These are phyloP conservation scores for Zygaena filipendulae DNA, from an alignment of 2,888 invertebrate species.

Conservation along the genomic window DNA sequence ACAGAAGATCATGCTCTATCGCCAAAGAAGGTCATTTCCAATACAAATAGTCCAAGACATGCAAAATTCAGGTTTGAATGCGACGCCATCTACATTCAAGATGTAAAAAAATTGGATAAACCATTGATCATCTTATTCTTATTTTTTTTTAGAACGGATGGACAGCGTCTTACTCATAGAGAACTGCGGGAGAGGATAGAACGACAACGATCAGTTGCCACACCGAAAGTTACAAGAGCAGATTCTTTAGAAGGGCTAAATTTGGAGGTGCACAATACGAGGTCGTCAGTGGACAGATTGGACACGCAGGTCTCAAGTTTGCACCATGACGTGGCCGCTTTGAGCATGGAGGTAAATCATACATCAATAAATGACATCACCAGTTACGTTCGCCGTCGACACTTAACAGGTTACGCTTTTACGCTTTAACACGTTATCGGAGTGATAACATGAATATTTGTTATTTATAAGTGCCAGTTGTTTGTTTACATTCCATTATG, in stretches of 20 bases:
- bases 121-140: no score
- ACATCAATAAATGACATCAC: conserved; percentile 2
- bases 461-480: no score
- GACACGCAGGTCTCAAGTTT: conserved; percentile 85
- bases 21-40: conserved; percentile 71
- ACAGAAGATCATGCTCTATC: conserved; percentile 78
- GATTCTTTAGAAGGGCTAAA: conserved; percentile 73
- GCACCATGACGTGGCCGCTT: conserved; percentile 87
- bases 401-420: no score
- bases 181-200: conserved; percentile 74
- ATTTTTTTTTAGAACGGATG: no score
- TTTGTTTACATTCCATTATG: no score
- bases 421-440: no score
- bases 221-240: conserved; percentile 60
- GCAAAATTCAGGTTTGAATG: conserved; percentile 69
- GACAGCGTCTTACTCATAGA: conserved; percentile 47
- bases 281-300: conserved; percentile 75
- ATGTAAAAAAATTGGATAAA: no score
- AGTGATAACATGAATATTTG: no score
- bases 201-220: conserved; percentile 72
- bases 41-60: conserved; percentile 74
- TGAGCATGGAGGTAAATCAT: conserved; percentile 79
- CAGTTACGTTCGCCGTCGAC: no score
- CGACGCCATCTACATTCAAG: no score
- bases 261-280: conserved; percentile 62